phyloP scores from a whole-genome alignment of 2,888 invertebrate genomes.

The Amorpha juglandis region DNA sequence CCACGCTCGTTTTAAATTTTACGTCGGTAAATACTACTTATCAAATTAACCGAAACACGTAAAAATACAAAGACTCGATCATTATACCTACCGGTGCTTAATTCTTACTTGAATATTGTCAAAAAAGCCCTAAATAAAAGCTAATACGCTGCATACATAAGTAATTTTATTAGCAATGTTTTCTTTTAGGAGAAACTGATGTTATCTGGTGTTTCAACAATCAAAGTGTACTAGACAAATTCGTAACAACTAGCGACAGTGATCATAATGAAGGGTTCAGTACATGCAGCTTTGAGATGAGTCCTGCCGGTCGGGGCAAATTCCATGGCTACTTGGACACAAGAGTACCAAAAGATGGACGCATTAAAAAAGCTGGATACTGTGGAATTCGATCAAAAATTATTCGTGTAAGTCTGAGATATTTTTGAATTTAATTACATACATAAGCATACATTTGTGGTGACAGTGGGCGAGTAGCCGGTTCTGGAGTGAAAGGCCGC shows the following conservation, averaged over 20 bases:
- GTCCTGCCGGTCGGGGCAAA: constrained; percentile 87
- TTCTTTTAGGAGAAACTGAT: constrained; percentile 87
- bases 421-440: no score
- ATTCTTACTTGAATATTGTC: no score
- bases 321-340: constrained; percentile 89
- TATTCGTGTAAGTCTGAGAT: constrained; percentile 78
- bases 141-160: no score
- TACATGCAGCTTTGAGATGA: constrained; percentile 88
- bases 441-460: no score
- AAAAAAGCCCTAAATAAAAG: no score
- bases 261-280: constrained; percentile 93
- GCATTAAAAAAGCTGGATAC: constrained; percentile 90
- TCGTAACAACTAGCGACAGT: constrained; percentile 90
- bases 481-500: no score
- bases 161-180: background rate
- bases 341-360: constrained; percentile 91
- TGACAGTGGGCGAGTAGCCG: no score
- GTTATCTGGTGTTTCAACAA: constrained; percentile 89
- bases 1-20: no score
- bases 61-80: no score
- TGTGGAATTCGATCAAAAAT: constrained; percentile 90
- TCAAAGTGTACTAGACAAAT: constrained; percentile 86
- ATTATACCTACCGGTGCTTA: no score
- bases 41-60: no score
- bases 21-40: no score